Percentiles rank a stretch among this genome's conserved stretches.
These are phyloP conservation scores for Epinotia ramella DNA, from an alignment of 2,888 invertebrate species.

Conservation along the genomic window DNA sequence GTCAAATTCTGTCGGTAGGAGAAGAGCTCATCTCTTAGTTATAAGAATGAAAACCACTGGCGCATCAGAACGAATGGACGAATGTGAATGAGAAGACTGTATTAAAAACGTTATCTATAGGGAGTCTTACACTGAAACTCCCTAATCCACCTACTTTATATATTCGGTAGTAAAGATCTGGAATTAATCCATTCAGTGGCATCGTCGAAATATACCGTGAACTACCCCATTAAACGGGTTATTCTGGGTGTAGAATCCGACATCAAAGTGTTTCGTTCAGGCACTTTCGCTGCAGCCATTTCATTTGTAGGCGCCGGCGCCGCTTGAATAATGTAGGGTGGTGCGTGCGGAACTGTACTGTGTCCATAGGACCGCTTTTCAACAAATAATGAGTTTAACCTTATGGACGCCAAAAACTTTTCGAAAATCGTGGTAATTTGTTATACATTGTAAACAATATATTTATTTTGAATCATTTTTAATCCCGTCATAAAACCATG, in stretches of 20 bases:
- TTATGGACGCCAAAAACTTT: no score
- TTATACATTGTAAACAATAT: background rate
- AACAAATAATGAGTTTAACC: no score
- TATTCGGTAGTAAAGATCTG: slow-evolving; percentile 19
- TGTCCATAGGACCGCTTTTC: slow-evolving; percentile 6
- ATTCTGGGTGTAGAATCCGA: slow-evolving; percentile 11
- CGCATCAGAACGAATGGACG: no score
- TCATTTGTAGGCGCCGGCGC: slow-evolving; percentile 41
- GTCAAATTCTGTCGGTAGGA: no score
- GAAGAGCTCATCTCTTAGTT: no score
- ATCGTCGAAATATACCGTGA: slow-evolving; percentile 13
- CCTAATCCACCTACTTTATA: background rate
- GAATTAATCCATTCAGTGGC: slow-evolving; percentile 26
- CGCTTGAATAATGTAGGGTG: slow-evolving; percentile 38
- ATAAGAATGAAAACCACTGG: no score
- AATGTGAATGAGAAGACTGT: no score
- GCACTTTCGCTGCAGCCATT: slow-evolving; percentile 40
- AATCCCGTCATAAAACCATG: no score
- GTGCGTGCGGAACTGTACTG: slow-evolving; percentile 35
- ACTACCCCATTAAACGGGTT: slow-evolving; percentile 17
- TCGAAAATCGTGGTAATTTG: no score
- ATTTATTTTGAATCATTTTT: no score
- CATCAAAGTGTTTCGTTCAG: slow-evolving; percentile 36
- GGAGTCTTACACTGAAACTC: no score
- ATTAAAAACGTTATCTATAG: no score